phyloP scores from a whole-genome alignment of 2,888 invertebrate genomes.

The Liodrosophila aerea region DNA sequence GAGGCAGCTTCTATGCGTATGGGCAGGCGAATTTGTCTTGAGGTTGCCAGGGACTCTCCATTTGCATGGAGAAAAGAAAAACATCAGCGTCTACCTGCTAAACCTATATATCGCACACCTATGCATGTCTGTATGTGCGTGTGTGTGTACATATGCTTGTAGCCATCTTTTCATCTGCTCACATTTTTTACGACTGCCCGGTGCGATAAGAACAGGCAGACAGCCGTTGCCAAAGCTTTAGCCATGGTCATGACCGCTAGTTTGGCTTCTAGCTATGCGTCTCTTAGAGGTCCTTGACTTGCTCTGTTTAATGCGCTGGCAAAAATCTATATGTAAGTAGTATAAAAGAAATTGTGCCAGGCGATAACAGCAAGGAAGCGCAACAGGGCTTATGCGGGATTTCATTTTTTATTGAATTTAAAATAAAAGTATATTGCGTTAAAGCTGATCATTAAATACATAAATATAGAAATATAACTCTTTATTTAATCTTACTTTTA shows the following conservation, averaged over 20 bases:
- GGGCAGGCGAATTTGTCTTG: slow-evolving; percentile 29
- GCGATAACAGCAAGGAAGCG: not conserved
- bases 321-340: not conserved
- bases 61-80: slow-evolving; percentile 54
- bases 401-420: no score
- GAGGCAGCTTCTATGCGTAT: slow-evolving; percentile 26
- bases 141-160: slow-evolving; percentile 31
- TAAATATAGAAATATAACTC: no score
- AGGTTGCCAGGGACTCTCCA: slow-evolving; percentile 29
- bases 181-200: slow-evolving; percentile 49
- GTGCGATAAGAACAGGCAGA: slow-evolving; percentile 40
- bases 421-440: no score
- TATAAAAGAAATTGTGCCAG: not conserved
- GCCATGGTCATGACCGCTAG: slow-evolving; percentile 41
- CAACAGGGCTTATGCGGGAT: no score
- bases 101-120: slow-evolving; percentile 2
- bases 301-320: slow-evolving; percentile 13
- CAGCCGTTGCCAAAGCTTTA: slow-evolving; percentile 39
- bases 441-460: no score
- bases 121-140: not conserved
- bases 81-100: slow-evolving; percentile 44
- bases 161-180: slow-evolving; percentile 56
- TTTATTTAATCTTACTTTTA: no score
- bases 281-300: slow-evolving; percentile 56
- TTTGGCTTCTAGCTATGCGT: slow-evolving; percentile 3